These are phyloP conservation scores for Geothlypis trichas DNA, from an alignment of 2,113 vertebrate species.

Conservation along the genomic window DNA sequence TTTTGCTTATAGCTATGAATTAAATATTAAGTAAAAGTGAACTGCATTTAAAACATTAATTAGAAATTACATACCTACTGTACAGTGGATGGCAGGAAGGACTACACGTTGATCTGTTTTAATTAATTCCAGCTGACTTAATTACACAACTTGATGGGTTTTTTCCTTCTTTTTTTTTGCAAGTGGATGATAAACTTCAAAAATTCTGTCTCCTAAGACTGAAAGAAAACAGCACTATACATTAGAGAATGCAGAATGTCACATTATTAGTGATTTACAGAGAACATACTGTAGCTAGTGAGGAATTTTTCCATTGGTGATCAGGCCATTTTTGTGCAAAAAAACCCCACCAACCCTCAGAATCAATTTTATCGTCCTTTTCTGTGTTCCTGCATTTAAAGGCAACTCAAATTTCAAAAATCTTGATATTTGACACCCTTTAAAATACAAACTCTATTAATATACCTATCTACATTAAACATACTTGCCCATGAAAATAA, in stretches of 20 bases:
- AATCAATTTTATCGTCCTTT: neutral
- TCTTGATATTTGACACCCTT: neutral
- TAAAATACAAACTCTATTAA: neutral
- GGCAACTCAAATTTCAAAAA: neutral
- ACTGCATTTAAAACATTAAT: slow-evolving; percentile 69
- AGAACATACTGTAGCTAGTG: neutral
- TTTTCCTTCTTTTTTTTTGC: neutral
- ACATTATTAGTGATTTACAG: neutral
- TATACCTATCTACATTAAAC: neutral
- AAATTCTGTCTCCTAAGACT: slow-evolving; percentile 5
- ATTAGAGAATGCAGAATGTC: neutral
- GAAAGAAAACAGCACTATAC: neutral
- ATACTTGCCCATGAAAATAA: neutral
- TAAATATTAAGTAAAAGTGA: slow-evolving; percentile 70
- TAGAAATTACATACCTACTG: slow-evolving; percentile 47
- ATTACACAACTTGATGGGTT: neutral
- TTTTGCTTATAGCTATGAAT: slow-evolving; percentile 64
- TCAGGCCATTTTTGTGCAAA: neutral
- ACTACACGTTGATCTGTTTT: slow-evolving; percentile 24
- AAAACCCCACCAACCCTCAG: neutral
- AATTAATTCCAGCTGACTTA: slow-evolving; percentile 59
- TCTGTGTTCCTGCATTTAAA: neutral
- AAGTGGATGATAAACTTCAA: neutral
- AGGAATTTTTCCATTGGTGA: neutral
- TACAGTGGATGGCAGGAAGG: slow-evolving; percentile 27